Conservation (phyloP, 2,888 invertebrate species). For the Cheiracanthium punctorium region DNA sequence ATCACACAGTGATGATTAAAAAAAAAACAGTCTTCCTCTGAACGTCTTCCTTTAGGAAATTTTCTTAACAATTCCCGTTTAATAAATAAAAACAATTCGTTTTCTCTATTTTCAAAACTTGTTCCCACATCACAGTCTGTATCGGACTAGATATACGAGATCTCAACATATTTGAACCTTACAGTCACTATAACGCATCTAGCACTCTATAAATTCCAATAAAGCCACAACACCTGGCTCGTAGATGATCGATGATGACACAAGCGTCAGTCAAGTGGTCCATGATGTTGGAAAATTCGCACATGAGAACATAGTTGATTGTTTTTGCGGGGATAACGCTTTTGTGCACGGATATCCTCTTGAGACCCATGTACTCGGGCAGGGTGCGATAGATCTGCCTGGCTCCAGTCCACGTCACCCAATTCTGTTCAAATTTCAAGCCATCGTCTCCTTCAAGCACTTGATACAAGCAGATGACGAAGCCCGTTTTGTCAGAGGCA, state of each 20-base stretch:
- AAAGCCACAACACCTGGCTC: constrained; percentile 93
- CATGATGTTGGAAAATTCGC: constrained; percentile 91
- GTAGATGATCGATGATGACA: constrained; percentile 87
- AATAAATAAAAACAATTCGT: background rate
- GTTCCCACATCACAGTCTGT: background rate
- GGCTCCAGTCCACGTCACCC: constrained; percentile 96
- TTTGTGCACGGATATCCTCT: constrained; percentile 92
- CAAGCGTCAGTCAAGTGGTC: constrained; percentile 91
- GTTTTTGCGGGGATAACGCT: constrained; percentile 80
- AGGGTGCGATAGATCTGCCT: constrained; percentile 92
- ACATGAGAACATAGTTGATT: constrained; percentile 90
- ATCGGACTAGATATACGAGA: background rate
- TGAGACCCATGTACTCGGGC: constrained; percentile 87
- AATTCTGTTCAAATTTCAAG: constrained; percentile 92
- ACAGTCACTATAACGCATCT: constrained; percentile 40
- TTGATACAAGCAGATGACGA: constrained; percentile 89
- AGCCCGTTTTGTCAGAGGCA: constrained; percentile 80
- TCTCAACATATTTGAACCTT: background rate
- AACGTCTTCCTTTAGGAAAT: background rate
- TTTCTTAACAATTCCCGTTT: background rate
- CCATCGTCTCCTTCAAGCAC: constrained; percentile 85
- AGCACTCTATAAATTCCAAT: constrained; percentile 83
- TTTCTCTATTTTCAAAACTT: background rate
- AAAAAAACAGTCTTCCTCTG: background rate
- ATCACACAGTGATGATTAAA: background rate